phyloP scores from a whole-genome alignment of 2,797 vertebrate genomes.

The Emys orbicularis region DNA sequence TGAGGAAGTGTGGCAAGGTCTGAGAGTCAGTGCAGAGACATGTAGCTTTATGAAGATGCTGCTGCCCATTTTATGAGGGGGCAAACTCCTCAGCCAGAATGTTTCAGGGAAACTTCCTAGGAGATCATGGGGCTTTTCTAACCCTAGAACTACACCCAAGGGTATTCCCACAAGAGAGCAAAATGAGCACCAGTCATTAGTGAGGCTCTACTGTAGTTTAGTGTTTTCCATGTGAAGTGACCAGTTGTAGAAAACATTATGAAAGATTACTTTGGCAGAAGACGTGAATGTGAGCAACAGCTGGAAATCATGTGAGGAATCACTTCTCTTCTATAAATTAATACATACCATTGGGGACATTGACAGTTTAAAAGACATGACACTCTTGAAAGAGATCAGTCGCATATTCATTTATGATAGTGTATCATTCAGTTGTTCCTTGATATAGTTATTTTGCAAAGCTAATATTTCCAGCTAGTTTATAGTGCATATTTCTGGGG shows the following conservation, averaged over 20 bases:
- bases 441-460: conserved; percentile 29
- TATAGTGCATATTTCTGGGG: not conserved
- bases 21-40: not conserved
- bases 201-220: not conserved
- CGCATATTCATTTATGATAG: not conserved
- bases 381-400: conserved; percentile 23
- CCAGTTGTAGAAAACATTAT: conserved; percentile 37
- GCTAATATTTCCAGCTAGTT: not conserved
- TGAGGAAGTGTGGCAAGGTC: not conserved
- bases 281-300: conserved; percentile 62
- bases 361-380: conserved; percentile 13
- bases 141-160: conserved; percentile 6
- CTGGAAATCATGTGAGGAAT: conserved; percentile 60
- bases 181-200: not conserved
- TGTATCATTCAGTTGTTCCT: not conserved
- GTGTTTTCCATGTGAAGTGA: conserved; percentile 45
- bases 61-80: not conserved
- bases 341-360: not conserved
- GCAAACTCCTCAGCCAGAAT: not conserved
- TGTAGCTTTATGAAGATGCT: not conserved
- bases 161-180: conserved; percentile 51
- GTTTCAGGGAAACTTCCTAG: not conserved
- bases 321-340: conserved; percentile 46
- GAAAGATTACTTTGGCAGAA: conserved; percentile 55
- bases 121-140: conserved; percentile 25